Conservation (phyloP, 2,888 invertebrate genomes). For the Cryptops parisi region DNA sequence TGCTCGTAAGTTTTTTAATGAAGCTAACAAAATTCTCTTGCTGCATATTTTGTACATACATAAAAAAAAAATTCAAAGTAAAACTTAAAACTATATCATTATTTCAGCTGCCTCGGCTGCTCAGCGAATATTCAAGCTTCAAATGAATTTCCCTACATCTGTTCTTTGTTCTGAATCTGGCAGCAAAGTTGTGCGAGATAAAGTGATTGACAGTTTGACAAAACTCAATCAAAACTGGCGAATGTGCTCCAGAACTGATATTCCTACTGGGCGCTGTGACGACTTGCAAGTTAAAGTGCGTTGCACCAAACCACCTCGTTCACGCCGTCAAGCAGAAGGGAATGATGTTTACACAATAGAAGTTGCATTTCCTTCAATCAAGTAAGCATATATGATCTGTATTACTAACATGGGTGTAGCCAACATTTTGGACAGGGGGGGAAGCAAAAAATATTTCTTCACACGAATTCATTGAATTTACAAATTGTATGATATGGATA, state of each 20-base stretch:
- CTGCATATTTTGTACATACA: constrained; percentile 4
- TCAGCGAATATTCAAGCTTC: constrained; percentile 85
- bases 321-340: constrained; percentile 47
- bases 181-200: constrained; percentile 76
- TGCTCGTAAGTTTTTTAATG: constrained; percentile 50
- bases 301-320: constrained; percentile 40
- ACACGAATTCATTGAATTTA: no score
- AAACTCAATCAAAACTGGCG: constrained; percentile 90
- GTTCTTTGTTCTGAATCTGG: constrained; percentile 92
- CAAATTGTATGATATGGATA: no score
- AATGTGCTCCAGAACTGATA: constrained; percentile 73
- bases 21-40: no score
- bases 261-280: constrained; percentile 67
- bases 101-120: constrained; percentile 65
- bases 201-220: constrained; percentile 75
- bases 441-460: no score
- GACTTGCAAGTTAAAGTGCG: constrained; percentile 49
- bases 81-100: constrained; percentile 14
- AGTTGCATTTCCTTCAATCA: constrained; percentile 65
- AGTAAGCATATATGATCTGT: constrained; percentile 43
- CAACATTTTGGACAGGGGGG: not conserved
- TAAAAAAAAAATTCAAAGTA: constrained; percentile 2
- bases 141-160: constrained; percentile 91
- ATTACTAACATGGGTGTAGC: not conserved
- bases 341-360: constrained; percentile 64